phyloP scores from a whole-genome alignment of 92 coral and sea anemone species.

The Diadumene lineata region DNA sequence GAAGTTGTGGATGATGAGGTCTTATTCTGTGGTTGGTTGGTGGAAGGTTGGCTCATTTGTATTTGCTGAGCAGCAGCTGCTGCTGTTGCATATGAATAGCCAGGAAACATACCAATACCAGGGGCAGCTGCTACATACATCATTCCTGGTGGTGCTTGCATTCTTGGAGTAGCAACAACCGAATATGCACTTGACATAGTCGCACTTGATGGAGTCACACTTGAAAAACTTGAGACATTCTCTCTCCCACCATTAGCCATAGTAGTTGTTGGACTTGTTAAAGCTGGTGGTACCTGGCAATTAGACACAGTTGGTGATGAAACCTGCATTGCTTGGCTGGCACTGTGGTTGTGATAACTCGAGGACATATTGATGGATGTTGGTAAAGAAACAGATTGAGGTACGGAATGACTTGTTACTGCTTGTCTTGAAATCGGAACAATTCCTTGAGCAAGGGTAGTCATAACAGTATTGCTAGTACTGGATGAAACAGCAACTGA shows the following conservation, averaged over 20 bases:
- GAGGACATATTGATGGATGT: conserved; percentile 14
- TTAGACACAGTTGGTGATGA: conserved; percentile 12
- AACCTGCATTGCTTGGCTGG: neutral
- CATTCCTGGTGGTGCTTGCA: conserved; percentile 43
- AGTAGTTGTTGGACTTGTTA: neutral
- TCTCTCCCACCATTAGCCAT: neutral
- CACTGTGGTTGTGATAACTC: conserved; percentile 6
- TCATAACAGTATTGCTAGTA: neutral
- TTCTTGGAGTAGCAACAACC: conserved; percentile 29
- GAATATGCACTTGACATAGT: conserved; percentile 5
- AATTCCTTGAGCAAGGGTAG: neutral
- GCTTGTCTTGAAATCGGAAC: neutral
- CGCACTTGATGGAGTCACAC: conserved; percentile 3
- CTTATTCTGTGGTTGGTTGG: conserved; percentile 28
- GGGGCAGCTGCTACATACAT: conserved; percentile 47
- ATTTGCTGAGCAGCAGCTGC: conserved; percentile 23
- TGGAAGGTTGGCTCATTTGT: conserved; percentile 19
- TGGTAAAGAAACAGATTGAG: conserved; percentile 1
- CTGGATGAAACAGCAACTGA: conserved; percentile 3
- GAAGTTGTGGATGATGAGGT: conserved; percentile 10
- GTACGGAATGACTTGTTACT: neutral
- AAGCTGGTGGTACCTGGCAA: conserved; percentile 9
- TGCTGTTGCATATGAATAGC: conserved; percentile 17
- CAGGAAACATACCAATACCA: conserved; percentile 20
- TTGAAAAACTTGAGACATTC: conserved; percentile 4